Base-by-base conservation (phyloP, 2,888 invertebrate species). In the Nemotelus pantherinus region DNA sequence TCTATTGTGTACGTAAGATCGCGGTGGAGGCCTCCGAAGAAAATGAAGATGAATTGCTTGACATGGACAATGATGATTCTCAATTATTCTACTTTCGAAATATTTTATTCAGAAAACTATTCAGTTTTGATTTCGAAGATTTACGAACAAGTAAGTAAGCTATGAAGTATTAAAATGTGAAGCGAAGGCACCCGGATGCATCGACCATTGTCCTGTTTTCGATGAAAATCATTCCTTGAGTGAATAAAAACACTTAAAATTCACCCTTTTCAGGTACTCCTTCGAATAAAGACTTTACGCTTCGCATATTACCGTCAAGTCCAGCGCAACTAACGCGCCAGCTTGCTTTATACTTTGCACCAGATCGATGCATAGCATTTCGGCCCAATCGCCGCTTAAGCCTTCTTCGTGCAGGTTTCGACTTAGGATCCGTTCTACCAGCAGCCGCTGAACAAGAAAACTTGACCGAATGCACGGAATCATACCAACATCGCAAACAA, bases 211-310 rank as follows among this genome's bases (percentile, higher is more conserved):
- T 25, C 25, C 25, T 25, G 25, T 25, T 25, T 25, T 1, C 25
- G 25, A 25, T 25, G 25, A 25, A 25, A 25, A 25, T 25, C 0
- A 25, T 25, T 25, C 25, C 25, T 25, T 25, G 25, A 25, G 25
- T 25, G 25, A 25, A 25, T 25, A 25, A 25, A 25, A 25, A 9
- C 25, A 55, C 3, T 9, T 9, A 48, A 71, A 7, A 53, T 43
- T 3, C 3, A 2, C 48, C 6, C 65, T 39, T 64, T 68, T 39
- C 57, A 77, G 76, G 68, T 4, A 48, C 57, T n/a, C 1, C 57
- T 9, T 48, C 58, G 4, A 57, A 68, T 41, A 77, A 57, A 58
- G 68, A 77, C 41, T 77, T 77, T 41, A 5, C 47, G 2, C 45
- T 77, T 45, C 43, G 50, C 39, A 9, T 57, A 41, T 7, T 68